Conservation (phyloP, 2,797 vertebrate species). For the Anguilla obscura region DNA sequence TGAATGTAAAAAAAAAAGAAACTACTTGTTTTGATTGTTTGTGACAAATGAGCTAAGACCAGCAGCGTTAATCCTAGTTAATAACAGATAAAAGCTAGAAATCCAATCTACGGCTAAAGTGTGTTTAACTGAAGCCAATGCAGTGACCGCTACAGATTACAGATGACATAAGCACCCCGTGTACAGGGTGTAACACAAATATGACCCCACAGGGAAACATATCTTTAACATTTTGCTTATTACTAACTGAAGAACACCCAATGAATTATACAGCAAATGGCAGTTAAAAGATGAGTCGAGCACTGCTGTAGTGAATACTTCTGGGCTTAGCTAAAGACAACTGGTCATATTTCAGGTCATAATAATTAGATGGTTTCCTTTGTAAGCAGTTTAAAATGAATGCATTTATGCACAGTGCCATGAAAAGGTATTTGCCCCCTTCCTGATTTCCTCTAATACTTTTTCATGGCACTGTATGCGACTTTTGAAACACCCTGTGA, state of each 20-base stretch:
- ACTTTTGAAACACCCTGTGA: neutral
- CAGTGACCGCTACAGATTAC: neutral
- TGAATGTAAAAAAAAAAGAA: neutral
- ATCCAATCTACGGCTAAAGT: constrained; percentile 17
- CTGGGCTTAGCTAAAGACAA: neutral
- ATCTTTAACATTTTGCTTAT: neutral
- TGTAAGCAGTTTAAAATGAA: no score
- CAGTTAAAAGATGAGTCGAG: neutral
- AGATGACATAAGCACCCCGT: neutral
- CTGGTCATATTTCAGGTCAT: neutral
- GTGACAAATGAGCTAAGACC: constrained; percentile 18
- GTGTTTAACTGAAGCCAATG: constrained; percentile 24
- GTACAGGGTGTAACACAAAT: neutral
- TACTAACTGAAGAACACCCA: neutral
- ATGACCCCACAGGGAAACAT: neutral
- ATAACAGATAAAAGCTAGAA: constrained; percentile 9
- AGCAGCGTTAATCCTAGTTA: constrained; percentile 9
- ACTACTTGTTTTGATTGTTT: constrained; percentile 13
- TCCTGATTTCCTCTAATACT: no score
- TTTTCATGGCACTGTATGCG: neutral
- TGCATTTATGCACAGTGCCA: no score
- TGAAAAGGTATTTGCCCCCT: no score
- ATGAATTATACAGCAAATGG: neutral
- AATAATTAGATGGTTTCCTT: neutral
- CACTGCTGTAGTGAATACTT: neutral